phyloP scores from a whole-genome alignment of 2,797 vertebrate species.

The Intellagama lesueurii region DNA sequence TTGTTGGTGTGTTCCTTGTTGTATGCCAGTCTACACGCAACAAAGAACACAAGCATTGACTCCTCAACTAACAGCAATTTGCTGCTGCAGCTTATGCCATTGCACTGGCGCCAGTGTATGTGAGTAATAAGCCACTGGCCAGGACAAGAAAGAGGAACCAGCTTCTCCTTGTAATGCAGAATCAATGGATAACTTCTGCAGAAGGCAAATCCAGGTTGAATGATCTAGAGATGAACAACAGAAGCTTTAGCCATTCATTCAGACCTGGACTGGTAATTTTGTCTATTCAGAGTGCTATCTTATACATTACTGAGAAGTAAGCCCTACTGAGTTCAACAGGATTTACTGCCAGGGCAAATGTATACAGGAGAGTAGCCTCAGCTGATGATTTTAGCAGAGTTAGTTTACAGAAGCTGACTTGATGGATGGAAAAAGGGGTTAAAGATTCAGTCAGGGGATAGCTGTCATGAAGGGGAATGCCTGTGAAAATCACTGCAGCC shows the following conservation, averaged over 20 bases:
- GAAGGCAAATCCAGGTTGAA: not conserved
- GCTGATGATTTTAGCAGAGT: not conserved
- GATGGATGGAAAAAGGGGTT: no score
- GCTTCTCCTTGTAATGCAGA: no score
- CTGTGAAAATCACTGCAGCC: not conserved
- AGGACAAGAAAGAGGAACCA: no score
- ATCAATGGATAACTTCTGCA: not conserved
- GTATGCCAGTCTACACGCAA: no score
- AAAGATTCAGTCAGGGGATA: not conserved
- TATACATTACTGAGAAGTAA: no score
- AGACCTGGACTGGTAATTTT: not conserved
- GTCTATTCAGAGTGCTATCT: not conserved
- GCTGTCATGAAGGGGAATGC: not conserved
- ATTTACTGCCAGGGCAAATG: no score
- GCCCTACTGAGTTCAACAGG: no score
- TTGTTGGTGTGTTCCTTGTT: no score
- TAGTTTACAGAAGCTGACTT: not conserved
- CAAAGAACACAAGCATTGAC: no score
- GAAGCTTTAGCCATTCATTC: not conserved
- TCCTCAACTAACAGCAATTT: not conserved
- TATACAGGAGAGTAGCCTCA: not conserved
- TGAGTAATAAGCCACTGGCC: no score
- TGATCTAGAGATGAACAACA: not conserved
- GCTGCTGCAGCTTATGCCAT: no score
- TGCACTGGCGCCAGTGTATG: no score